Percentiles rank a stretch among this genome's conserved stretches.
phyloP scores from a whole-genome alignment of 2,797 vertebrate genomes.

The Parotocinclus haroldoi region DNA sequence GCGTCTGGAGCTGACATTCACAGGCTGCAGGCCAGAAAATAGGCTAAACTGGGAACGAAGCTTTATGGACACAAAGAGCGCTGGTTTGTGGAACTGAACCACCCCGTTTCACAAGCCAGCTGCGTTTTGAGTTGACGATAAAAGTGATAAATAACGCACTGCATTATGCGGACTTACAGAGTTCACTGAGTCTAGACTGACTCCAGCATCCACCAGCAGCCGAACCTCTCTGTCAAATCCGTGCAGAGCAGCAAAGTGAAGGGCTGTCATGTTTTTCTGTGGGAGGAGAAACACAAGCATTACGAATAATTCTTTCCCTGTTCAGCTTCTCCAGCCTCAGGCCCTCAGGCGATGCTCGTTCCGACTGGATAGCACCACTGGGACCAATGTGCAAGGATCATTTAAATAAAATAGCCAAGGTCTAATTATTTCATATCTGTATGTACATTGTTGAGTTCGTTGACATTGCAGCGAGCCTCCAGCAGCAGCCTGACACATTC shows the following conservation, averaged over 20 bases:
- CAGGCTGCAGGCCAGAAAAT: too few relatives aligned
- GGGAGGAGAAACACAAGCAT: slow-evolving; percentile 5
- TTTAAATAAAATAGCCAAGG: too few relatives aligned
- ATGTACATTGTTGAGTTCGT: slow-evolving; percentile 75
- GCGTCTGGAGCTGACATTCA: too few relatives aligned
- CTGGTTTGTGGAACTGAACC: not conserved
- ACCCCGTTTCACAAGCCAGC: not conserved
- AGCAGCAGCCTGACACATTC: slow-evolving; percentile 74
- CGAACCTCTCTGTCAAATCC: slow-evolving; percentile 68
- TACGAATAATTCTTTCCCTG: too few relatives aligned
- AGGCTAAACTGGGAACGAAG: too few relatives aligned
- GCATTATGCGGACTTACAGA: slow-evolving; percentile 63
- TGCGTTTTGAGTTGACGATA: too few relatives aligned
- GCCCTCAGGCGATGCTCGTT: not conserved
- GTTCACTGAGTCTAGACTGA: slow-evolving; percentile 69
- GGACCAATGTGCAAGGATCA: too few relatives aligned
- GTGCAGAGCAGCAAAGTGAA: slow-evolving; percentile 74
- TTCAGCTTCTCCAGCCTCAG: too few relatives aligned
- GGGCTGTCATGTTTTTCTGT: slow-evolving; percentile 79
- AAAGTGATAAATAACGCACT: too few relatives aligned
- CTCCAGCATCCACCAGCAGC: slow-evolving; percentile 73
- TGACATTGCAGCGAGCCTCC: slow-evolving; percentile 70
- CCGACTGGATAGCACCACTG: too few relatives aligned
- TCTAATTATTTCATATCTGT: not conserved
- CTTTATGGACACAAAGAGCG: too few relatives aligned